Evolutionary conservation across 2,888 invertebrate species (phyloP), one percentile per base, ranked within the genome.

Genomic region (Bhutanitis thaidina): DNA sequence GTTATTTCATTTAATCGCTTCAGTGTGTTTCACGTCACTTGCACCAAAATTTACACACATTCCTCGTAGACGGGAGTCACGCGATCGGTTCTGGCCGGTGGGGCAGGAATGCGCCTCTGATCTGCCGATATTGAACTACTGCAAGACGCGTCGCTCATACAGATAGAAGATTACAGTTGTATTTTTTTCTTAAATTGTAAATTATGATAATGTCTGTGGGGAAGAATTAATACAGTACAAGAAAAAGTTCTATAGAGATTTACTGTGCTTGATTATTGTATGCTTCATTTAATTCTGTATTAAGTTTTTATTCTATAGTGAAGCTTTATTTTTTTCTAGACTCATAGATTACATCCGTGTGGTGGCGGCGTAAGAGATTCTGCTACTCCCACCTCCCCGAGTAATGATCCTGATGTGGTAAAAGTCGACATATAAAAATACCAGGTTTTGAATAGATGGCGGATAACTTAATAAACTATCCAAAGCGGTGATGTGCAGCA

Each of bases 61-160:
- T 80, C 80, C 71, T 50, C 40, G 49, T 29, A 65, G 61, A 60
- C 9, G 16, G 46, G 39, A 45, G 34, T 52, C 85, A 84, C 82
- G 85, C 85, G 77, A 84, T 77, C 73, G 54, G 76, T 81, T 83
- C 77, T 71, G 76, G 62, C 71, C 75, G 64, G 63, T 54, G 63
- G 57, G 61, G 59, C 67, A 69, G 71, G 81, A 75, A 84, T 83
- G 80, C 67, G 65, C 64, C 66, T 57, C 60, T 68, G 73, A 77
- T 72, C 60, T 53, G 57, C 64, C 57, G 76, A 80, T 78, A 77
- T 63, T 61, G 65, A 65, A 61, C 64, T 57, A 44, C 64, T 57
- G 44, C 52, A 46, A 54, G 51, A 45, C 48, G 40, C 54, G 30
- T 47, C 43, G 20, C 47, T 37, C 39, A 27, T 34, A 38, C 37